phyloP scores from a whole-genome alignment of 1,140 invertebrate species.

The Phenacoccus solenopsis region DNA sequence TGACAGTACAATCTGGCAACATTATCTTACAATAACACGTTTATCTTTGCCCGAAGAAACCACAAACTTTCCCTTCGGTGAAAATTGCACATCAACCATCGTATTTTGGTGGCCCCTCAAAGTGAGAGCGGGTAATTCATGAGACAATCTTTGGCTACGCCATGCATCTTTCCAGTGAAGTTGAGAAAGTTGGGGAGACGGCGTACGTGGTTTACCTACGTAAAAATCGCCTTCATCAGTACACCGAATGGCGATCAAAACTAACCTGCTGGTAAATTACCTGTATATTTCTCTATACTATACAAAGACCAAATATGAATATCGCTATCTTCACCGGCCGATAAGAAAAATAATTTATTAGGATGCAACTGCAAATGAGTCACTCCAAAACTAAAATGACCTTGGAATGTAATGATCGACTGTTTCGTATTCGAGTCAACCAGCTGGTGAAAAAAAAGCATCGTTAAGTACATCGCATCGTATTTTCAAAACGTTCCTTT shows the following conservation, averaged over 20 bases:
- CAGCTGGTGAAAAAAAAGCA: background rate
- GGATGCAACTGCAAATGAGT: background rate
- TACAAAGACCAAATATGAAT: background rate
- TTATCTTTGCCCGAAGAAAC: background rate
- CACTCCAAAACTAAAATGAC: background rate
- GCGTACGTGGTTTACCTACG: background rate
- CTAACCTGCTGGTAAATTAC: background rate
- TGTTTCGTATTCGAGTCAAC: background rate
- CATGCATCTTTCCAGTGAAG: background rate
- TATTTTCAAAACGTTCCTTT: background rate
- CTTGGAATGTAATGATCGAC: background rate
- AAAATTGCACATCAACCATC: background rate
- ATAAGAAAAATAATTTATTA: background rate
- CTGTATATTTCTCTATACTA: background rate
- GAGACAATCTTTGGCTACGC: background rate
- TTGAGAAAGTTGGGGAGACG: background rate
- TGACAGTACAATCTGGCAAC: background rate
- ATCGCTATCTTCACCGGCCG: background rate
- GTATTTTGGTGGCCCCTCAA: background rate
- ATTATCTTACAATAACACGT: background rate
- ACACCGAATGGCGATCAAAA: background rate
- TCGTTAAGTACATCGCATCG: background rate
- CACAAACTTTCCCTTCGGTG: background rate
- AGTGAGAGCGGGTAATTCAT: background rate
- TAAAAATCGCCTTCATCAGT: background rate